Evolutionary conservation across 2,888 invertebrate species (phyloP), one percentile per base, ranked within the genome.

Genomic region (Branchinecta sandiegonensis): DNA sequence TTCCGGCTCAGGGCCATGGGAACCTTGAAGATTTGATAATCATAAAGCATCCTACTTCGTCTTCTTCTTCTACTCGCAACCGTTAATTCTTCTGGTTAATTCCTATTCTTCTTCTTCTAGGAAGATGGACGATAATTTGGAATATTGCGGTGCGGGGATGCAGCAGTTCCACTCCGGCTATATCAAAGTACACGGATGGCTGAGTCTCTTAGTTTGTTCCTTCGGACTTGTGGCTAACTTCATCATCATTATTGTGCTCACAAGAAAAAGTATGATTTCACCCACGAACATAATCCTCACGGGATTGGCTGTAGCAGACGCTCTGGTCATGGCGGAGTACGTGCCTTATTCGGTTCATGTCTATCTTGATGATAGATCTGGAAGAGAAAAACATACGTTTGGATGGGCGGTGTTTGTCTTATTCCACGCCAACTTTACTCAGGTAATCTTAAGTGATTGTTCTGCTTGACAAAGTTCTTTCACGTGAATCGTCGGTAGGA

Each of bases 321-420:
- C 93, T 78, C 83, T 92, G 72, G 89, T 94, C 47, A 94, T 94
- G 86, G 78, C 92, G 76, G 91, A 92, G 74, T 90, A 89, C 76
- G 84, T 89, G 71, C 87, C 88, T 6, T 88, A 86, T 75, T 84
- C 85, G 7, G 81, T 85, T 67, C 86, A 87, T 77, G 84, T 83
- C 75, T 83, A 84, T 75, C 69, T 71, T 23, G 70, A 70, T 65
- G 70, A 71, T 48, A 70, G 70, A 48, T 71, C 74, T n/a, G 79
- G 81, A 50, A 69, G 73, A 47, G 73, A 72, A 13, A 83, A 84
- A 73, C 87, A 85, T 79, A 85, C 87, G 0, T 86, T 86, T 76
- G 82, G 82, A 47, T 87, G 86, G 82, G 86, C 88, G 0, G 84
- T 85, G 10, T 88, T 86, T 75, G 83, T 88, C 37, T 81, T 89